A percentile compares a stretch with the other conserved stretches of the same genome.
Evolutionary conservation across 2,888 invertebrate genomes (phyloP).

Genomic region (Matsumyia berberina): DNA sequence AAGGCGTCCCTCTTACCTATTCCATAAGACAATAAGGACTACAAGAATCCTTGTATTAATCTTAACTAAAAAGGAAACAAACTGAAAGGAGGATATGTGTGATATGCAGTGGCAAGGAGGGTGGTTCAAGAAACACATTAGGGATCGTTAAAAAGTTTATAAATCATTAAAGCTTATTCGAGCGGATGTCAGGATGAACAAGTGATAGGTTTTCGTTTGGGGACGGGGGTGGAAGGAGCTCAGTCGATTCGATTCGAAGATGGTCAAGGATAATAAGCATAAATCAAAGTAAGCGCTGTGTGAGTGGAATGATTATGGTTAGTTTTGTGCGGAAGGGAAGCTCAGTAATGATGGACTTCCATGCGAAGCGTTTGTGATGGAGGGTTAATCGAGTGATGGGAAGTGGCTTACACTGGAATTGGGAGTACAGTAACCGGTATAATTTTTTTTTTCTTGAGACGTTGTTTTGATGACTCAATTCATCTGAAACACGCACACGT

Average conservation of each 20-base stretch:
- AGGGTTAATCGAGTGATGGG: conserved; percentile 50
- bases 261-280: conserved; percentile 52
- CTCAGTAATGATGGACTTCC: conserved; percentile 43
- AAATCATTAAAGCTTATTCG: conserved; percentile 62
- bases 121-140: conserved; percentile 38
- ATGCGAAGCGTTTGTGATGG: conserved; percentile 15
- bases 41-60: conserved; percentile 34
- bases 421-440: conserved; percentile 1
- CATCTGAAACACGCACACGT: too few relatives aligned
- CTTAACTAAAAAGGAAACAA: conserved; percentile 30
- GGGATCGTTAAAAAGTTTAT: conserved; percentile 64
- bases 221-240: neutral
- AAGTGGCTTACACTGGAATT: conserved; percentile 43
- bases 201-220: conserved; percentile 32
- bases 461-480: too few relatives aligned
- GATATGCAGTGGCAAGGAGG: neutral
- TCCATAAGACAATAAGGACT: conserved; percentile 18
- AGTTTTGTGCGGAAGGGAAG: conserved; percentile 36
- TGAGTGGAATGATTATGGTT: conserved; percentile 58
- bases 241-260: conserved; percentile 39
- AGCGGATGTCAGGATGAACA: conserved; percentile 49
- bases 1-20: conserved; percentile 42
- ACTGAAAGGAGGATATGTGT: conserved; percentile 42
- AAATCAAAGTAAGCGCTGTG: conserved; percentile 50
- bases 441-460: too few relatives aligned